phyloP scores from a whole-genome alignment of 2,113 vertebrate species.

The Elephantulus edwardii region DNA sequence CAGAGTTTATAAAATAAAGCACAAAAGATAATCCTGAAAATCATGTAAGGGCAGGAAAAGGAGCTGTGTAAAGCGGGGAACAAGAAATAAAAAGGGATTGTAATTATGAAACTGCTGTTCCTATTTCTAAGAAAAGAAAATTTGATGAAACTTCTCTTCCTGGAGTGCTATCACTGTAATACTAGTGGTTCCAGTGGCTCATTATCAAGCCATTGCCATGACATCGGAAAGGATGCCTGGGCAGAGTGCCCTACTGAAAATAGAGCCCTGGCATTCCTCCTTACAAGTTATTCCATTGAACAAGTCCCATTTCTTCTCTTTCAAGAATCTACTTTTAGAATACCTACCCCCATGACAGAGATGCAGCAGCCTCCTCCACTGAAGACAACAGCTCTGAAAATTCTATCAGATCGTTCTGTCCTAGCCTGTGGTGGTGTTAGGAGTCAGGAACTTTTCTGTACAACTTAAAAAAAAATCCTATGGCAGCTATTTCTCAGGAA shows the following conservation, averaged over 20 bases:
- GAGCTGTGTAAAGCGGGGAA: too few relatives aligned
- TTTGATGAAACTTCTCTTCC: background rate
- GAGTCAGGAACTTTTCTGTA: too few relatives aligned
- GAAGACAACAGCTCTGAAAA: too few relatives aligned
- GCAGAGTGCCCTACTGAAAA: background rate
- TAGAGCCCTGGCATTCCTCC: background rate
- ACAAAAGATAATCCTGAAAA: background rate
- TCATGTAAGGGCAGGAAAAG: too few relatives aligned
- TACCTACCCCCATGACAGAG: background rate
- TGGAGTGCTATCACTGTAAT: background rate
- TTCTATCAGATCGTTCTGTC: too few relatives aligned
- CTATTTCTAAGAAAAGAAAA: background rate
- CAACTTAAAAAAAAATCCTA: background rate
- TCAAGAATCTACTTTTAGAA: background rate
- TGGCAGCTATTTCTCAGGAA: background rate
- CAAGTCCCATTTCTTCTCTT: background rate
- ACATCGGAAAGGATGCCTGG: background rate
- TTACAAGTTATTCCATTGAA: background rate
- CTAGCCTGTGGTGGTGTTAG: too few relatives aligned
- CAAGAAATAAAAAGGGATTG: background rate
- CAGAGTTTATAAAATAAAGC: background rate
- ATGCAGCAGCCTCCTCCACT: too few relatives aligned
- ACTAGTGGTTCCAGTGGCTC: background rate
- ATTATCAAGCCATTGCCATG: background rate
- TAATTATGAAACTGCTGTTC: background rate